phyloP scores from a whole-genome alignment of 1,140 invertebrate genomes.

The Dinothrombium tinctorium region DNA sequence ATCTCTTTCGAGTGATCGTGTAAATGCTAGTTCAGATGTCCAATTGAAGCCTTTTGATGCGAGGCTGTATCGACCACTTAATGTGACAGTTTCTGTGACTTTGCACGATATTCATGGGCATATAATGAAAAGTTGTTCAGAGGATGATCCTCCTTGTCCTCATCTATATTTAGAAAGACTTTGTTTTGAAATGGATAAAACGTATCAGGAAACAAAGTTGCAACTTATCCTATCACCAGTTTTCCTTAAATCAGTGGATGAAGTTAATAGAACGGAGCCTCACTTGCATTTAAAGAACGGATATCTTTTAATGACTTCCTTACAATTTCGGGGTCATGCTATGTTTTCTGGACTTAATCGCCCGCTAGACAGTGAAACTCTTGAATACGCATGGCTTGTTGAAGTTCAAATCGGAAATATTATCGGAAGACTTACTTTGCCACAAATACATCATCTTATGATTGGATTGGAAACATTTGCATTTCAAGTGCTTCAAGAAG shows the following conservation, averaged over 20 bases:
- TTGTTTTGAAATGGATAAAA: constrained; percentile 89
- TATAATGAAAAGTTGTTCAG: constrained; percentile 55
- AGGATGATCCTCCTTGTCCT: constrained; percentile 47
- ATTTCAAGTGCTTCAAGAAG: constrained; percentile 55
- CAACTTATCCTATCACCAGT: constrained; percentile 74
- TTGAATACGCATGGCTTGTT: constrained; percentile 81
- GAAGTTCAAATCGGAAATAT: constrained; percentile 33
- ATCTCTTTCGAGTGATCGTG: not conserved
- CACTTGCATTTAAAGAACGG: constrained; percentile 25
- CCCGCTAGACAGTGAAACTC: constrained; percentile 65
- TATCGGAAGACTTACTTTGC: constrained; percentile 26
- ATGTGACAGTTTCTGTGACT: constrained; percentile 75
- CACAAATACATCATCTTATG: constrained; percentile 52
- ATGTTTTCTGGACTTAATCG: constrained; percentile 86
- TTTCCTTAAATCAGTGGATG: constrained; percentile 29
- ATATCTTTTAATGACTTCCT: constrained; percentile 23
- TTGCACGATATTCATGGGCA: constrained; percentile 87
- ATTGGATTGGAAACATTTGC: constrained; percentile 69
- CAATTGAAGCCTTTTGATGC: constrained; percentile 37
- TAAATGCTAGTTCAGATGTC: not conserved
- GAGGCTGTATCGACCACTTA: constrained; percentile 56
- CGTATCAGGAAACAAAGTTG: constrained; percentile 64
- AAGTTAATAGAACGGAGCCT: constrained; percentile 19
- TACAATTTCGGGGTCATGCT: constrained; percentile 63
- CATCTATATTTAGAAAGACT: constrained; percentile 67